Evolutionary conservation across 2,113 vertebrate species (phyloP), one percentile per base, ranked within the genome.

Genomic region (Geococcyx californianus): DNA sequence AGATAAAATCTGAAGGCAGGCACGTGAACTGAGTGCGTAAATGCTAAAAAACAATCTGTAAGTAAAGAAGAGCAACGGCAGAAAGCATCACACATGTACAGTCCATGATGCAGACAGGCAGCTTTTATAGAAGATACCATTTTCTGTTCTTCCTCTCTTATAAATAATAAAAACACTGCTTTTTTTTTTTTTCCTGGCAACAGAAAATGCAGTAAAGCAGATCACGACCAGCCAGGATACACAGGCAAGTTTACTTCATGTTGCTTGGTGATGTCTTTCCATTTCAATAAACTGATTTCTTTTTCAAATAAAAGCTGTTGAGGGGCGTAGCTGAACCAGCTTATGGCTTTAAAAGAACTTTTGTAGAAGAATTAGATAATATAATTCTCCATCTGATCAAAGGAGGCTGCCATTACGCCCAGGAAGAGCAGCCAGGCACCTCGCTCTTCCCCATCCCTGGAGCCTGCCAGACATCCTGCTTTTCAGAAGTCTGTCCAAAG

Each of bases 191-290:
- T 52, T 29, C 47, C 21, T n/a, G 8, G 8, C 23, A 64, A n/a
- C 11, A 78, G 31, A 83, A 68, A 83, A 66, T 3, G 10, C 15
- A 58, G 36, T 19, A 58, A 51, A 59, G 34, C 23, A 67, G 7
- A 51, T 17, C 7, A 3, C 44, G 54, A 94, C n/a, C 51, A 81
- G 55, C 24, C 84, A 82, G 63, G 86, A 91, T 49, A 85, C 44
- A 95, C 91, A 97, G 93, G 90, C 94, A 94, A 84, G 44, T 90
- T 96, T 90, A 84, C 49, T 95, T 95, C 23, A 4, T 3, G 12
- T 20, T 75, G 18, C 38, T 72, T 13, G 29, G 21, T 16, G 24
- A 68, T 10, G 14, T 10, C n/a, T 29, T 85, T 55, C 49, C 29
- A 54, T 10, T 58, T 34, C 44, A 45, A 24, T 21, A 26, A 16